Conservation (phyloP, 2,888 invertebrate genomes). For the Cyaniris semiargus region DNA sequence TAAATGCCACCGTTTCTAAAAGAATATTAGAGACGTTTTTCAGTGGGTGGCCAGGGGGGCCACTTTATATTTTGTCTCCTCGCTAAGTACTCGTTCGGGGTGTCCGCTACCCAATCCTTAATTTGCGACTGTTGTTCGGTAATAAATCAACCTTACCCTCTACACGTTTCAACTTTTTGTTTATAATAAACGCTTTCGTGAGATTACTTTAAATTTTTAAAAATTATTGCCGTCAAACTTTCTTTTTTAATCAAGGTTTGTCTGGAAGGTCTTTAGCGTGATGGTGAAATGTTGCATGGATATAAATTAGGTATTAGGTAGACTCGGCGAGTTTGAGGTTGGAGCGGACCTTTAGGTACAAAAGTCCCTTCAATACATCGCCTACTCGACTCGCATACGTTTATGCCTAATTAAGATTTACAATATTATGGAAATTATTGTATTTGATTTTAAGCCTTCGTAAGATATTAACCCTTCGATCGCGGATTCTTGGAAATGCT, state of each 20-base stretch:
- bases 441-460: background rate
- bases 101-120: slow-evolving; percentile 71
- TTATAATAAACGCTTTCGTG: slow-evolving; percentile 31
- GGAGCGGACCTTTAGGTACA: background rate
- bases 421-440: background rate
- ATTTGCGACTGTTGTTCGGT: slow-evolving; percentile 74
- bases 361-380: background rate
- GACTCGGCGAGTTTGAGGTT: background rate
- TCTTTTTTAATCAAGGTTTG: slow-evolving; percentile 10
- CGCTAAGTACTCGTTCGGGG: slow-evolving; percentile 75
- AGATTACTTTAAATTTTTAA: slow-evolving; percentile 7
- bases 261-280: background rate
- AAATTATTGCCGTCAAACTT: slow-evolving; percentile 11
- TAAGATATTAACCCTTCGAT: no score
- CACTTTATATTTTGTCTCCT: slow-evolving; percentile 80
- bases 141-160: slow-evolving; percentile 60
- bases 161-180: slow-evolving; percentile 31
- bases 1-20: slow-evolving; percentile 82
- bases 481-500: no score
- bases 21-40: slow-evolving; percentile 82
- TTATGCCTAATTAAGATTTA: no score
- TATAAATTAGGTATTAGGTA: background rate
- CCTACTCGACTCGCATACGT: no score
- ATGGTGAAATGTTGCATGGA: background rate
- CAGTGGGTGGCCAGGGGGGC: slow-evolving; percentile 77